A percentile compares a stretch with the other conserved stretches of the same genome.
phyloP scores from a whole-genome alignment of 2,113 vertebrate genomes.

The Petromus typicus region DNA sequence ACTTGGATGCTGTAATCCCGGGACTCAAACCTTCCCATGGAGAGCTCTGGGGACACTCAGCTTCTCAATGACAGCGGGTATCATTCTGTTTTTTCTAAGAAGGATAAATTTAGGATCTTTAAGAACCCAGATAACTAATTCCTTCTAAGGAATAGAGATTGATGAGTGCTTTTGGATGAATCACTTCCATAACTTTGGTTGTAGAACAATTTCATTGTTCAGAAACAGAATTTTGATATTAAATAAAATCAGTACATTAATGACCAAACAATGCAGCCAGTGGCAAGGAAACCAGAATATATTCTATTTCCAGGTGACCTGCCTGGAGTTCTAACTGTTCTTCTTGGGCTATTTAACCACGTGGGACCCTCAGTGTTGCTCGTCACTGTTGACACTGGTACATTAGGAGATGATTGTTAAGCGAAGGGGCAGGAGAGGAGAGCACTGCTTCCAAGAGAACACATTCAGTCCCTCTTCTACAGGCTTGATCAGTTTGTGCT shows the following conservation, averaged over 20 bases:
- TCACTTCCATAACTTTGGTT: not conserved
- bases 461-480: not conserved
- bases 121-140: not conserved
- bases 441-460: not conserved
- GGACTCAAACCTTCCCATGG: not conserved
- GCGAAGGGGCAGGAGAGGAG: not conserved
- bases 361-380: not conserved
- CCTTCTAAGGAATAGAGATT: not conserved
- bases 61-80: not conserved
- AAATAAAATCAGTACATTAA: not conserved
- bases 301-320: not conserved
- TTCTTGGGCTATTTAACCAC: not conserved
- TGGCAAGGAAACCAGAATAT: not conserved
- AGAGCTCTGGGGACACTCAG: not conserved
- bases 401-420: not conserved
- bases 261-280: not conserved
- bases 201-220: not conserved
- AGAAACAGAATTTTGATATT: not conserved
- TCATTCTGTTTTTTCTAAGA: not conserved
- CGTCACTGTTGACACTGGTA: not conserved
- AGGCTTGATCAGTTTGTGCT: not conserved
- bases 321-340: not conserved
- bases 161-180: not conserved
- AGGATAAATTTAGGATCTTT: not conserved
- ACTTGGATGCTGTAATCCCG: not conserved